Evolutionary conservation across 2,797 vertebrate genomes (phyloP).

Genomic region (Orestias chungarensis): DNA sequence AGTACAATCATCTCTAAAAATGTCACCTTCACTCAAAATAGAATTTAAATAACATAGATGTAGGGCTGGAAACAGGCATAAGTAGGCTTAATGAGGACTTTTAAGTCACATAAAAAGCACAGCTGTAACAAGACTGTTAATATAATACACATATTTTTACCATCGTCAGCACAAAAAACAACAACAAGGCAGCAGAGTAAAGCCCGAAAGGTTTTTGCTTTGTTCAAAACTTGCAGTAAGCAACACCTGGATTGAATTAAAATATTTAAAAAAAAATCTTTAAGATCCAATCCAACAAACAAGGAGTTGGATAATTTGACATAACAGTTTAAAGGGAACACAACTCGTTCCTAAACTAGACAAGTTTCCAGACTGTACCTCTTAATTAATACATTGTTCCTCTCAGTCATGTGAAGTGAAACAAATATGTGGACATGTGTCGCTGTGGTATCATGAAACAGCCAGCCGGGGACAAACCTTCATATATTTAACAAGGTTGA

Average conservation of each 20-base stretch:
- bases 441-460: slow-evolving; percentile 57
- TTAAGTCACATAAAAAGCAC: slow-evolving; percentile 38
- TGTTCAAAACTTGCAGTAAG: slow-evolving; percentile 24
- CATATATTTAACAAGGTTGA: slow-evolving; percentile 13
- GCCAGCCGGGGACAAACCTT: slow-evolving; percentile 12
- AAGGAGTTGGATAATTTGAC: slow-evolving; percentile 8
- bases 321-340: slow-evolving; percentile 6
- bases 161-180: slow-evolving; percentile 33
- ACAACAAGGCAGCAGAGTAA: slow-evolving; percentile 11
- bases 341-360: not conserved
- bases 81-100: slow-evolving; percentile 60
- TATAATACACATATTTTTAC: slow-evolving; percentile 42
- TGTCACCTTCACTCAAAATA: slow-evolving; percentile 7
- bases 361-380: slow-evolving; percentile 10
- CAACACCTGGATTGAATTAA: slow-evolving; percentile 52
- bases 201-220: slow-evolving; percentile 20
- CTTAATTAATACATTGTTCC: slow-evolving; percentile 37
- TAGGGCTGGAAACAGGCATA: not conserved
- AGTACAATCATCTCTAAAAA: not conserved
- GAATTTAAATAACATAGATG: not conserved
- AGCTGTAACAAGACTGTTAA: slow-evolving; percentile 48
- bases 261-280: slow-evolving; percentile 36
- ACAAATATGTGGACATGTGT: slow-evolving; percentile 41
- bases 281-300: slow-evolving; percentile 35
- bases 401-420: slow-evolving; percentile 18